Evolutionary conservation across 2,888 invertebrate genomes (phyloP).

Genomic region (Platerodrilus igneus): DNA sequence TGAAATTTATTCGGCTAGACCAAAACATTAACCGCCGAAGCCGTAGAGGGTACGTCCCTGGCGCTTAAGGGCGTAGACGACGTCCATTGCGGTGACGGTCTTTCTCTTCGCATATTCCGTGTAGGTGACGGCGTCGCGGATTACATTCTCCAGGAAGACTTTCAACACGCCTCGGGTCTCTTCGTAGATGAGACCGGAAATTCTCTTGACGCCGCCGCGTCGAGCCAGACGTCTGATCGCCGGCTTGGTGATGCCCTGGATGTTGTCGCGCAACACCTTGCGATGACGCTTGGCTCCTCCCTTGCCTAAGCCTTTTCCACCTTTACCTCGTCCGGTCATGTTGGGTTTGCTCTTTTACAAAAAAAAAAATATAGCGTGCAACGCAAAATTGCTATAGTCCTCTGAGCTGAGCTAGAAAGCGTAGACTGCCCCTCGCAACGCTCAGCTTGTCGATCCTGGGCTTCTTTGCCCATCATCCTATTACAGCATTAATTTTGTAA

Average conservation of each 20-base stretch:
- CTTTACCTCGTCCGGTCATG: too few species aligned
- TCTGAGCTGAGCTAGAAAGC: too few species aligned
- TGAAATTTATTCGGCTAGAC: too few species aligned
- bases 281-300: constrained; percentile 11
- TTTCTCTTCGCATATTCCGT: constrained; percentile 79
- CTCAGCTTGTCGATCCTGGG: too few species aligned
- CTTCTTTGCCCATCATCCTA: too few species aligned
- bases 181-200: constrained; percentile 2
- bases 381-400: too few species aligned
- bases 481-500: too few species aligned
- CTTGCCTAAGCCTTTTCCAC: constrained; percentile 9
- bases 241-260: constrained; percentile 7
- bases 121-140: constrained; percentile 4
- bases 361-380: too few species aligned
- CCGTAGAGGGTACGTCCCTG: constrained; percentile 77
- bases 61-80: constrained; percentile 79
- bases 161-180: constrained; percentile 1
- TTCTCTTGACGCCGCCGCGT: constrained; percentile 55
- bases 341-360: too few species aligned
- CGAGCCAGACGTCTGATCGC: constrained; percentile 64
- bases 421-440: too few species aligned
- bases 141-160: constrained; percentile 4
- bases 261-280: constrained; percentile 8
- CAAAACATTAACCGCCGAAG: too few species aligned
- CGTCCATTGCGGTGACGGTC: constrained; percentile 85